Evolutionary conservation across 2,888 invertebrate genomes (phyloP), one percentile per base, ranked within the genome.

Genomic region (Petrophora chlorosata): DNA sequence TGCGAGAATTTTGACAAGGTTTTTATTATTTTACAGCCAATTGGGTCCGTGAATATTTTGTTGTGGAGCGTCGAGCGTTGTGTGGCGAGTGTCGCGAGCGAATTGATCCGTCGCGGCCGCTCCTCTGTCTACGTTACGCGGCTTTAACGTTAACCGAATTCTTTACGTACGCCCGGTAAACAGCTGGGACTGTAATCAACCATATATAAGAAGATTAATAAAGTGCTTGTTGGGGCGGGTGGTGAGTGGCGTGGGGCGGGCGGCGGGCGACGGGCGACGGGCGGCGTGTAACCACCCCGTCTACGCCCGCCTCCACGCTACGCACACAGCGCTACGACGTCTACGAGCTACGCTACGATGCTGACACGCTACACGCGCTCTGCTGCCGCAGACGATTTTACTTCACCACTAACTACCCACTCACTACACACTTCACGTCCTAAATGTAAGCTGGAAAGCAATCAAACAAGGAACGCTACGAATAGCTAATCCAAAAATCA

Each of bases 111-210:
- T 63, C 67, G 67, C 65, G 64, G 62, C 64, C 65, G 46, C 62
- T 67, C 67, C 75, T 67, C 73, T 61, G 63, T 65, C 70, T 73
- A 77, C 70, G 73, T 68, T 73, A 81, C 73, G 76, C 76, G 76
- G 72, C 70, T 76, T 67, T 80, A 79, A 81, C 62, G 73, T 68
- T 75, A 75, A 78, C 70, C 62, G 73, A 78, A 76, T 72, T 72
- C 67, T 84, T 91, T 92, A 92, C 76, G 91, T 89, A 90, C 92
- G 92, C 86, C 92, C 92, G 87, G 92, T 91, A 91, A 92, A 92
- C 89, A 92, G 92, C 91, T 92, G 92, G 84, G 92, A 92, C 92
- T 93, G 92, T 79, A 92, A 92, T 88, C 86, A 86, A 91, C 79
- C 82, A 86, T 38, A 76, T 25, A n/a, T 83, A 63, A 79, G 79